These are phyloP conservation scores for Machaerirhynchus nigripectus DNA, from an alignment of 2,113 vertebrate genomes.

Conservation along the genomic window DNA sequence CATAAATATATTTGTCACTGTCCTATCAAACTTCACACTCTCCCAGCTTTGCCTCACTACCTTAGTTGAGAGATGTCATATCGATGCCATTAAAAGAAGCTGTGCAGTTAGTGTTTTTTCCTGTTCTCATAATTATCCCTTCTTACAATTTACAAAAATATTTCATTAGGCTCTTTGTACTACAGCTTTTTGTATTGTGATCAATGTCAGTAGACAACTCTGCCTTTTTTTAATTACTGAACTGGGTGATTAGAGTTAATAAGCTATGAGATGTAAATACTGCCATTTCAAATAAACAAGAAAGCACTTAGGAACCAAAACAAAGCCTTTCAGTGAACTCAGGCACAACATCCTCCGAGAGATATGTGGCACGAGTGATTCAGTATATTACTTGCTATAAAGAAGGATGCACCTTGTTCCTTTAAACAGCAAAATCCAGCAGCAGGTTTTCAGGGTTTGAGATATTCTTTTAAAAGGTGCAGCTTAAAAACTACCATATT, in stretches of 20 bases:
- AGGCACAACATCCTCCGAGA: not conserved
- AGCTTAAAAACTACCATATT: not conserved
- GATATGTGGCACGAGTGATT: not conserved
- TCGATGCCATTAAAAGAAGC: not conserved
- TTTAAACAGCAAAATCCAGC: not conserved
- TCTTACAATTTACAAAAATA: conserved; percentile 8
- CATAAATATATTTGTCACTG: not conserved
- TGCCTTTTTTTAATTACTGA: conserved; percentile 62
- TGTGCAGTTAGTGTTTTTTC: not conserved
- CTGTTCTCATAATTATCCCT: not conserved
- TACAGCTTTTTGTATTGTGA: conserved; percentile 48
- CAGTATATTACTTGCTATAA: not conserved
- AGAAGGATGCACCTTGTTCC: not conserved
- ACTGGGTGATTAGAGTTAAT: conserved; percentile 57
- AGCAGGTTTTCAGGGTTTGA: not conserved
- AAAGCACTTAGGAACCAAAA: conserved; percentile 18
- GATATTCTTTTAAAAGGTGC: not conserved
- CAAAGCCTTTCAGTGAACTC: conserved; percentile 22
- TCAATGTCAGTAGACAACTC: conserved; percentile 52
- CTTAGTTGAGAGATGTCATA: not conserved
- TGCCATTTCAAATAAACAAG: conserved; percentile 62
- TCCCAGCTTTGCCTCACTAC: not conserved
- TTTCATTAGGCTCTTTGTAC: conserved; percentile 19
- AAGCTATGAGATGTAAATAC: conserved; percentile 60
- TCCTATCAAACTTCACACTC: not conserved